Evolutionary conservation across 2,113 vertebrate genomes (phyloP).

Genomic region (Oreochromis spilurus): DNA sequence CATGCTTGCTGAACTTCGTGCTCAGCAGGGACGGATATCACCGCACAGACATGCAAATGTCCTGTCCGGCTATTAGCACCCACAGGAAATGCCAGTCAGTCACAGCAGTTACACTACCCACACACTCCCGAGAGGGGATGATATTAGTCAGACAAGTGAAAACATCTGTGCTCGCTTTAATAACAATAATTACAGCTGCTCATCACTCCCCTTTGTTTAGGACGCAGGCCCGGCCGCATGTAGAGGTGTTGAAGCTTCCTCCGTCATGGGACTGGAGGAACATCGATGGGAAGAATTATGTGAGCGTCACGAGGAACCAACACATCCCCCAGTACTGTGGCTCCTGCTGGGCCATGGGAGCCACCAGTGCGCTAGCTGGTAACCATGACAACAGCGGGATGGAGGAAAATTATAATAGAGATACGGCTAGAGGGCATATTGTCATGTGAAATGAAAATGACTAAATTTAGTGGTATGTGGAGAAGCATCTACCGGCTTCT

Average conservation of each 20-base stretch:
- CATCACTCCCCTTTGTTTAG: neutral
- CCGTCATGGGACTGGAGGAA: constrained; percentile 90
- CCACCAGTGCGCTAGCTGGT: constrained; percentile 93
- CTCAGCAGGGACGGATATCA: neutral
- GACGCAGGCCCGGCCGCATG: constrained; percentile 68
- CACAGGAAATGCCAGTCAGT: neutral
- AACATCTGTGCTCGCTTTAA: neutral
- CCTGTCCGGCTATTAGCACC: neutral
- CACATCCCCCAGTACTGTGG: constrained; percentile 98
- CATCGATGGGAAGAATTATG: constrained; percentile 82
- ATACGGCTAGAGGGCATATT: neutral
- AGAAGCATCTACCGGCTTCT: neutral
- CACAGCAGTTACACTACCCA: neutral
- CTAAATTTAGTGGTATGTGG: neutral
- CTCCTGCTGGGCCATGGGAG: constrained; percentile 95
- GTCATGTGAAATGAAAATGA: neutral
- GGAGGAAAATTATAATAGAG: neutral
- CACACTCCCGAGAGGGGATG: neutral
- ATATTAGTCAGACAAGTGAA: neutral
- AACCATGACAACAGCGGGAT: neutral
- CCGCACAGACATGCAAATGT: neutral
- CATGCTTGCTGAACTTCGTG: neutral
- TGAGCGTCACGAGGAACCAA: constrained; percentile 89
- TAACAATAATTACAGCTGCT: neutral
- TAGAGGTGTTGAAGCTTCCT: constrained; percentile 71